Evolutionary conservation across 64 coral and sea anemone genomes (phyloP), one percentile per base, ranked within the genome.

Genomic region (Acropora tenuis): DNA sequence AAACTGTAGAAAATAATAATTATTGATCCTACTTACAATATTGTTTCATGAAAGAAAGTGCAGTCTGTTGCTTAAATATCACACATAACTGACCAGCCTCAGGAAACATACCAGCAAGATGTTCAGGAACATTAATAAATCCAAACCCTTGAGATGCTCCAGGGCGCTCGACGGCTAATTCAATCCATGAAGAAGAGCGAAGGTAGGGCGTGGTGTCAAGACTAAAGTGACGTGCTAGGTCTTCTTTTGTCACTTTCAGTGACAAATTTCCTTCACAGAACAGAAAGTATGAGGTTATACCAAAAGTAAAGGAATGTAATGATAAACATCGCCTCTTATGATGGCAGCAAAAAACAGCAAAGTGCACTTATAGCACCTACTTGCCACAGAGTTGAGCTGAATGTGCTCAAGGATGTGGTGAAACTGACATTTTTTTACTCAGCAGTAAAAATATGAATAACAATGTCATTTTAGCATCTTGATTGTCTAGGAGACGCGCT

Each of bases 131-230:
- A 81, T 74, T 93, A 17, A 98, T 84, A 57, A 95, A 98, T 7
- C 79, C 97, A 84, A 93, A 98, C 0, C 94, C 91, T 50, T 95
- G 73, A 47, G 88, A 87, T 6, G 86, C 78, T 17, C 95, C 95
- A 46, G 92, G 59, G 5, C 90, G 77, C 7, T 90, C 87, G 45
- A 61, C 7, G 49, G 94, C 83, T 53, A 98, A 89, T 60, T 98
- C 97, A 50, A 98, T 89, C 91, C 94, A 96, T 79, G 88, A 89
- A 15, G 91, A 90, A 41, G 97, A 95, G 1, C 91, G 63, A n/a
- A 96, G 75, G 77, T 98, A 96, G 41, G 97, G 97, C 20, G 97
- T 93, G 67, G 83, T 87, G 46, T 98, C 91, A 42, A 98, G 60
- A 63, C 91, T 89, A 91, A 98, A 95, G 45, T 91, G 93, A 3